Conservation (phyloP, 2,888 invertebrate species). For the Hypercompe scribonia region DNA sequence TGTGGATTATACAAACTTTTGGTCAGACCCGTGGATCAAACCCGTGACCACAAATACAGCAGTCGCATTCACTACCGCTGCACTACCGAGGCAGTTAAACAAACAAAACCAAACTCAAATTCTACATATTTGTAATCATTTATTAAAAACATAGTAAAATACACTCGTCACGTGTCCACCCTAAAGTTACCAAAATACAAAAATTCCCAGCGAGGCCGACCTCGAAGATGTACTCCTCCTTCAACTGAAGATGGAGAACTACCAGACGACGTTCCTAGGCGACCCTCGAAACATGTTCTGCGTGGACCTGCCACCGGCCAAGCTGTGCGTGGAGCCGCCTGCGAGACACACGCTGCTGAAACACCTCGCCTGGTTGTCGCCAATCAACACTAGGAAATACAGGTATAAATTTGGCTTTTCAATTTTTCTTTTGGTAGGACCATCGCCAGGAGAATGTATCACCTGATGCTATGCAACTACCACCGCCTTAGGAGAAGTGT, state of each 20-base stretch:
- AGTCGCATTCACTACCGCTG: too few relatives aligned
- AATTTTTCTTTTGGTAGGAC: background rate
- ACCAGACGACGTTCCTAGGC: slow-evolving; percentile 87
- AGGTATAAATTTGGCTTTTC: slow-evolving; percentile 51
- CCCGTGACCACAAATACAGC: too few relatives aligned
- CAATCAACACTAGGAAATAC: slow-evolving; percentile 66
- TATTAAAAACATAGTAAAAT: too few relatives aligned
- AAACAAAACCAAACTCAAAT: too few relatives aligned
- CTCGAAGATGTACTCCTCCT: slow-evolving; percentile 90
- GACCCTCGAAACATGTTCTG: slow-evolving; percentile 80
- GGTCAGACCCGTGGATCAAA: too few relatives aligned
- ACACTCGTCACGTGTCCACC: background rate
- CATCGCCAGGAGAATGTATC: background rate
- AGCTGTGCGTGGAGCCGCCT: slow-evolving; percentile 52
- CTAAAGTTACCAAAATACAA: background rate
- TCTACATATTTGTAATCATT: too few relatives aligned
- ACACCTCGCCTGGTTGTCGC: slow-evolving; percentile 70
- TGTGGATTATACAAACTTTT: too few relatives aligned
- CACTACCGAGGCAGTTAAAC: too few relatives aligned
- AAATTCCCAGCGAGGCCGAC: slow-evolving; percentile 88
- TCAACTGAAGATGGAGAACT: slow-evolving; percentile 87
- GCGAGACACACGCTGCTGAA: slow-evolving; percentile 69
- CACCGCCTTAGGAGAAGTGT: too few relatives aligned
- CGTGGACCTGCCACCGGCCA: slow-evolving; percentile 75
- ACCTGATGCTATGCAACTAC: too few relatives aligned